phyloP scores from a whole-genome alignment of 2,888 invertebrate species.

The Antheraea assamensis region DNA sequence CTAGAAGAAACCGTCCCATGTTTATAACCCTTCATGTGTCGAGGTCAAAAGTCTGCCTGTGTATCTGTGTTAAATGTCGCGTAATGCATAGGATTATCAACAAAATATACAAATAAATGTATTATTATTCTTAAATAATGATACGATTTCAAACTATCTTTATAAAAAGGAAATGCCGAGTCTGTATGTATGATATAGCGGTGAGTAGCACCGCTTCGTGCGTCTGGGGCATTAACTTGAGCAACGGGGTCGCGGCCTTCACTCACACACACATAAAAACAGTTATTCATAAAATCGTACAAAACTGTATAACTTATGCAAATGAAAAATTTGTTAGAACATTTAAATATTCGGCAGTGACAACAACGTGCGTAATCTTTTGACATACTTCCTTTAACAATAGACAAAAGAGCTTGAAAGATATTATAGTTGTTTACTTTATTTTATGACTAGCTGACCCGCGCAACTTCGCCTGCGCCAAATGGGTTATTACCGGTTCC shows the following conservation, averaged over 20 bases:
- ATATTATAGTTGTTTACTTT: too few species aligned
- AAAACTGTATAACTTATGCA: slow-evolving; percentile 1
- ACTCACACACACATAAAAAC: slow-evolving; percentile 1
- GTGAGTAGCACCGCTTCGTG: background rate
- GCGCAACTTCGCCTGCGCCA: too few species aligned
- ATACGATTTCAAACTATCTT: too few species aligned
- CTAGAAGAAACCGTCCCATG: background rate
- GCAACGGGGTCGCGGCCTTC: slow-evolving; percentile 15
- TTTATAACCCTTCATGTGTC: background rate
- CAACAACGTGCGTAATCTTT: background rate
- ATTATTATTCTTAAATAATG: too few species aligned
- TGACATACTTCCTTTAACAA: background rate
- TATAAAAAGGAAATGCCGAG: background rate
- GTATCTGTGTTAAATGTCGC: background rate
- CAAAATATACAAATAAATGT: too few species aligned
- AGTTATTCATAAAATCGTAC: slow-evolving; percentile 1
- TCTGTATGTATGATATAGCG: background rate
- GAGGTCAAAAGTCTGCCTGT: background rate
- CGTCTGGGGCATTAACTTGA: slow-evolving; percentile 7
- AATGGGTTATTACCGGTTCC: too few species aligned
- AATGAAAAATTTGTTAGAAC: slow-evolving; percentile 2
- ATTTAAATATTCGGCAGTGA: slow-evolving; percentile 1
- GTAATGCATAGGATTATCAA: background rate
- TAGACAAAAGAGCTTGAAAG: background rate
- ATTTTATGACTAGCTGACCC: too few species aligned